These are phyloP conservation scores for Drosophila rellima DNA, from an alignment of 2,888 invertebrate species.

Conservation along the genomic window DNA sequence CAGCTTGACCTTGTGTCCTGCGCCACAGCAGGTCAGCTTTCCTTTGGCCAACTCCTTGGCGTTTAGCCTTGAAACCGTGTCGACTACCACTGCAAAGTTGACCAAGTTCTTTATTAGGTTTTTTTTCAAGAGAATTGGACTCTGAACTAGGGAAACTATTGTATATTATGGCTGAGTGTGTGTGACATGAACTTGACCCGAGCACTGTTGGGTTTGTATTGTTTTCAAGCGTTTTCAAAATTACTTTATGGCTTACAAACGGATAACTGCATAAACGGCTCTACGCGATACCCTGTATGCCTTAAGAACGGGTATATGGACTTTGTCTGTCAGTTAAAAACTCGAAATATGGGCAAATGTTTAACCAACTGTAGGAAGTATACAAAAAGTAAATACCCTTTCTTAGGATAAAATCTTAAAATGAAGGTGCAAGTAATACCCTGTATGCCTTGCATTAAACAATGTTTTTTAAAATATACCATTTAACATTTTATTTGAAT, in stretches of 20 bases:
- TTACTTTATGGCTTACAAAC: constrained; percentile 2
- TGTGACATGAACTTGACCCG: constrained; percentile 47
- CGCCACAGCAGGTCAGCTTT: constrained; percentile 19
- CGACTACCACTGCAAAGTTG: constrained; percentile 64
- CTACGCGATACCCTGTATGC: background rate
- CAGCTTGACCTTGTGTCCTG: constrained; percentile 20
- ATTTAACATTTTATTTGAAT: no score
- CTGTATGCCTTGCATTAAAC: no score
- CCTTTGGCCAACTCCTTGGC: background rate
- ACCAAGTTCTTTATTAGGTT: constrained; percentile 69
- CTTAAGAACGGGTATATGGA: background rate
- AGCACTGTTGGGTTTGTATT: constrained; percentile 17
- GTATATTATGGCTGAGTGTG: constrained; percentile 13
- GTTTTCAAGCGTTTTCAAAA: constrained; percentile 4
- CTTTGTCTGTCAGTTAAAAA: background rate
- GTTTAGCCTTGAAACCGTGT: constrained; percentile 50
- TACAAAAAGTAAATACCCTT: no score
- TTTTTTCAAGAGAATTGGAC: constrained; percentile 32
- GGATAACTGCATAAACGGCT: background rate
- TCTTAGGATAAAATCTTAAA: no score
- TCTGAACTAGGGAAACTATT: background rate
- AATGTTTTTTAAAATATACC: no score
- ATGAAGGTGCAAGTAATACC: no score
- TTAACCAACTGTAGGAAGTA: no score
- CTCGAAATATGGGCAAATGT: background rate